Base-by-base conservation (phyloP, 1,140 invertebrate genomes). In the Bilobella aurantiaca region DNA sequence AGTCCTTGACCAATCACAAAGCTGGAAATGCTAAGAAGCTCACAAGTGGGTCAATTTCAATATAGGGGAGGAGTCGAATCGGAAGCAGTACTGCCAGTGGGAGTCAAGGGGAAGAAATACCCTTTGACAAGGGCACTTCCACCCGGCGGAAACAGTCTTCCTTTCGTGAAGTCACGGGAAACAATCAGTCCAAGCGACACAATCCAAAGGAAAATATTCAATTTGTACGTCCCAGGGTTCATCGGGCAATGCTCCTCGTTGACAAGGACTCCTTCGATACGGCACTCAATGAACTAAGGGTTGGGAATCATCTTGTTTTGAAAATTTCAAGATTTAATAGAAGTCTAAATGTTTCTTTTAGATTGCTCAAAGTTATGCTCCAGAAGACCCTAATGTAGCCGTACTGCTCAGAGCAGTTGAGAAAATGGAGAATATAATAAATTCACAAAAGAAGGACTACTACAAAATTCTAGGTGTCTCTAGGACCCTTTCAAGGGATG, bases 391-490 rank as follows among this genome's bases (percentile, higher is more conserved):
- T 8, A 29, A 12, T 3, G 28, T 59, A 3, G 58, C 32, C 58
- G 23, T 29, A 8, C 16, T 59, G 14, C 18, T 31, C 23, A 27
- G 5, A 27, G 31, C 58, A 5, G 8, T 59, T 59, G 28, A 59
- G 28, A 59, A 59, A 30, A 59, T 59, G 5, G 5, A 30, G 58
- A 30, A 8, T 3, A 8, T 59, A 12, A 12, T 8, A 18, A 30
- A 8, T 29, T 3, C 28, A 5, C 28, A 5, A 5, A 14, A 30
- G 18, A 59, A 34, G 58, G 58, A 59, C 23, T 59, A 31, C 28
- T 59, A 59, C 23, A 34, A 23, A 30, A 59, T 59, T 31, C 58
- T 59, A n/a, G 58, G 58, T 25, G 58, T 59, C 29, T 25, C 58
- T 18, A 14, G 23, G 28, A 27, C 5, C 8, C 32, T 34, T 16